Conservation (phyloP, 1,140 invertebrate genomes). For the Leucophenga varia region DNA sequence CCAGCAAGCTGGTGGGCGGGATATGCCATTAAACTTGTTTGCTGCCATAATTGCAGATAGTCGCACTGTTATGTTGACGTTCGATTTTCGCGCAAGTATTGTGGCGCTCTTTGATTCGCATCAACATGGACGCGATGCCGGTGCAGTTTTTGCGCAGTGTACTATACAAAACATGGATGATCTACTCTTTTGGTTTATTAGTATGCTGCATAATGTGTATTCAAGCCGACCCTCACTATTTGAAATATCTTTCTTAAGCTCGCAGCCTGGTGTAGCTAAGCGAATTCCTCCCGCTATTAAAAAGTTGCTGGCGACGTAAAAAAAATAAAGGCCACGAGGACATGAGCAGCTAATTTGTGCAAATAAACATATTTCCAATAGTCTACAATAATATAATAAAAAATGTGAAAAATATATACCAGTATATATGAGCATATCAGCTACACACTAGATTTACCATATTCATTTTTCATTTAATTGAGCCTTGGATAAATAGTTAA, state of each 20-base stretch:
- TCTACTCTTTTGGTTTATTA: slow-evolving; percentile 45
- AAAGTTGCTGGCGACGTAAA: slow-evolving; percentile 36
- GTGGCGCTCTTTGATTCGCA: slow-evolving; percentile 49
- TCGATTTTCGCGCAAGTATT: slow-evolving; percentile 41
- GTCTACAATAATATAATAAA: too few species aligned
- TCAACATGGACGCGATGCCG: slow-evolving; percentile 45
- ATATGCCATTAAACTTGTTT: slow-evolving; percentile 31
- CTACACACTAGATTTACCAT: too few species aligned
- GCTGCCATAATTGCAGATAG: slow-evolving; percentile 48
- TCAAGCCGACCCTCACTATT: slow-evolving; percentile 40
- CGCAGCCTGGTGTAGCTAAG: slow-evolving; percentile 41
- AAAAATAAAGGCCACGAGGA: slow-evolving; percentile 21
- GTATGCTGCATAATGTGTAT: slow-evolving; percentile 46
- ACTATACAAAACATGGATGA: slow-evolving; percentile 40
- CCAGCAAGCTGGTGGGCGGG: slow-evolving; percentile 27
- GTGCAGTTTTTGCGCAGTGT: slow-evolving; percentile 45
- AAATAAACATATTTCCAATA: too few species aligned
- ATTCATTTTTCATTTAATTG: too few species aligned
- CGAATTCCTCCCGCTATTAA: slow-evolving; percentile 41
- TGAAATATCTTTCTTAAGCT: slow-evolving; percentile 45
- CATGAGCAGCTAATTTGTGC: too few species aligned
- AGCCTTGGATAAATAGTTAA: too few species aligned
- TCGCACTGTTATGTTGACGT: slow-evolving; percentile 46
- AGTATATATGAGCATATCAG: too few species aligned
- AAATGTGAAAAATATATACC: too few species aligned